phyloP scores from a whole-genome alignment of 1,140 invertebrate species.

The Belonocnema kinseyi region DNA sequence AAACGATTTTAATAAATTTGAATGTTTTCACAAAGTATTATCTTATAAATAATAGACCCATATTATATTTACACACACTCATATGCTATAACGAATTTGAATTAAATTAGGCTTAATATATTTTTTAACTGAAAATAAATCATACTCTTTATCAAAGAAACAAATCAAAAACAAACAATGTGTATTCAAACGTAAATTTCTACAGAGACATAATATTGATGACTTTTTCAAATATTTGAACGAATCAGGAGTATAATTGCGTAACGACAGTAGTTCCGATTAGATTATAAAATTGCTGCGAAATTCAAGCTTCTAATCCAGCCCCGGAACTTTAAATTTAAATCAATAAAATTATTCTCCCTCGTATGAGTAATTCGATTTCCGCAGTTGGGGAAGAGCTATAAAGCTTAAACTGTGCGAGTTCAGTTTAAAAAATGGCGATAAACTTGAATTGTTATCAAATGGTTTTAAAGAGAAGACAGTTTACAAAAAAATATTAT shows the following conservation, averaged over 20 bases:
- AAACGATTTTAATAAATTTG: too few species aligned
- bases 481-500: too few species aligned
- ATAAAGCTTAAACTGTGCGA: background rate
- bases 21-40: too few species aligned
- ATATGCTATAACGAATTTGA: too few species aligned
- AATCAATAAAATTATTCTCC: background rate
- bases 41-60: too few species aligned
- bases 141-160: background rate
- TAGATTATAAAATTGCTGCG: background rate
- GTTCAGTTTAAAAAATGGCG: background rate
- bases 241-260: background rate
- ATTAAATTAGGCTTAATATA: background rate
- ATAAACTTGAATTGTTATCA: background rate
- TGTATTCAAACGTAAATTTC: too few species aligned
- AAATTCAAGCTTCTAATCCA: background rate
- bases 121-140: background rate
- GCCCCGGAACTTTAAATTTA: background rate
- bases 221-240: background rate
- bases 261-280: background rate
- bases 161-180: too few species aligned
- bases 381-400: background rate
- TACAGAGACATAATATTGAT: background rate
- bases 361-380: constrained; percentile 5
- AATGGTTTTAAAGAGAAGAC: background rate
- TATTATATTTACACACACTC: too few species aligned